Percentiles rank a stretch among this genome's conserved stretches.
These are phyloP conservation scores for Oscheius sp. DNA, from an alignment of 2,888 invertebrate genomes.

Conservation along the genomic window DNA sequence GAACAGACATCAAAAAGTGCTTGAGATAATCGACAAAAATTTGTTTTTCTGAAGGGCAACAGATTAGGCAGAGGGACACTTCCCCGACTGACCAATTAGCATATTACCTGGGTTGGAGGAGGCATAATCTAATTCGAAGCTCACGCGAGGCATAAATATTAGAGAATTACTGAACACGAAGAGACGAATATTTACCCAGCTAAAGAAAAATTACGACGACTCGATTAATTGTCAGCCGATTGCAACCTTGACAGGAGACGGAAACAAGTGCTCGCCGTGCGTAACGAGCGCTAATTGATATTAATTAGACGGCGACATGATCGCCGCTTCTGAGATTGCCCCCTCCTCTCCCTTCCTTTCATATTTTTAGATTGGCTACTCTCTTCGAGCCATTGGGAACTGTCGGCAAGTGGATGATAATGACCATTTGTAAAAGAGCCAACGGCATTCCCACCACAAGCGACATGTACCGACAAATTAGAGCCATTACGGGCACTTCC, in stretches of 20 bases:
- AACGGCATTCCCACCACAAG: constrained; percentile 9
- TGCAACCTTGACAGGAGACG: constrained; percentile 15
- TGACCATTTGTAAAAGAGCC: neutral
- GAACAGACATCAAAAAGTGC: no score
- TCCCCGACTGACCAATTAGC: constrained; percentile 10
- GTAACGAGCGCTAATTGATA: constrained; percentile 29
- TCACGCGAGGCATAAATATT: constrained; percentile 35
- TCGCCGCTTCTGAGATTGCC: neutral
- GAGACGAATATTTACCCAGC: neutral
- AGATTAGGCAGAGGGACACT: neutral
- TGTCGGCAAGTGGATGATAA: constrained; percentile 12
- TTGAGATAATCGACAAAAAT: no score
- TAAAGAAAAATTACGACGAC: neutral
- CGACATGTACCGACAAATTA: constrained; percentile 21
- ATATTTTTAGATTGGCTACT: neutral
- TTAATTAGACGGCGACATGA: constrained; percentile 26
- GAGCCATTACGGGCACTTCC: constrained; percentile 33
- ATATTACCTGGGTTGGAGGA: constrained; percentile 19
- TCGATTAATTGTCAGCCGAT: neutral
- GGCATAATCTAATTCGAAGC: constrained; percentile 33
- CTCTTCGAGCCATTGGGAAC: constrained; percentile 1
- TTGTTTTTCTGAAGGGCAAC: no score
- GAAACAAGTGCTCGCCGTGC: neutral
- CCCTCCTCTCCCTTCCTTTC: no score
- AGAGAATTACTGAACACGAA: constrained; percentile 23